Evolutionary conservation across 2,113 vertebrate species (phyloP), one percentile per base, ranked within the genome.

Genomic region (Lamprotornis superbus): DNA sequence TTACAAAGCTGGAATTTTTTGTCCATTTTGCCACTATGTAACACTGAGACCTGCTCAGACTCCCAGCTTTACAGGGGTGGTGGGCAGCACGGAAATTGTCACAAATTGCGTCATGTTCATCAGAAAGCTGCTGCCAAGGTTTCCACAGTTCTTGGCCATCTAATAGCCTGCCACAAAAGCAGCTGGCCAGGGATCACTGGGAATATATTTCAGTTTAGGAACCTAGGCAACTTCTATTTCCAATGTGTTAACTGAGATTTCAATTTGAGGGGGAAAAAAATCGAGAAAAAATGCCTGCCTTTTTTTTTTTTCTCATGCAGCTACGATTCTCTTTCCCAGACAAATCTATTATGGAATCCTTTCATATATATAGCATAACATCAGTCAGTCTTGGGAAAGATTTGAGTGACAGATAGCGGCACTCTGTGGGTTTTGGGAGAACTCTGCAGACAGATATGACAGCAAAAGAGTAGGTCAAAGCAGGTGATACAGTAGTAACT

Each of bases 171-270:
- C 73, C 83, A 78, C 76, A 90, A 75, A 83, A 89, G 73, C 86
- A 95, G 76, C 83, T 95, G 91, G 64, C 52, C 35, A 55, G 94
- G 80, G 65, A 92, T 83, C 61, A 71, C 22, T 24, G 86, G 87
- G 83, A 94, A 83, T 78, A 57, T 63, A 59, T 60, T 64, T 87
- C 69, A 53, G 15, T 71, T 92, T 82, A 92, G 76, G 73, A 94
- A 81, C 44, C 33, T 37, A 60, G 15, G 61, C 44, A 89, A 71
- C 84, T 96, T 60, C 52, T 91, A 3, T 81, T 93, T 94, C 52
- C 57, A 91, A 1, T 84, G 28, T 74, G 47, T 74, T 84, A 77
- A 71, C 49, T 82, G 80, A 89, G 69, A 75, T 79, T 81, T 89
- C 76, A 40, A 23, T 80, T 74, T 74, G 73, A 52, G 27, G 10